Evolutionary conservation across 1,140 invertebrate species (phyloP), one percentile per base, ranked within the genome.

Genomic region (Cotesia glomerata): DNA sequence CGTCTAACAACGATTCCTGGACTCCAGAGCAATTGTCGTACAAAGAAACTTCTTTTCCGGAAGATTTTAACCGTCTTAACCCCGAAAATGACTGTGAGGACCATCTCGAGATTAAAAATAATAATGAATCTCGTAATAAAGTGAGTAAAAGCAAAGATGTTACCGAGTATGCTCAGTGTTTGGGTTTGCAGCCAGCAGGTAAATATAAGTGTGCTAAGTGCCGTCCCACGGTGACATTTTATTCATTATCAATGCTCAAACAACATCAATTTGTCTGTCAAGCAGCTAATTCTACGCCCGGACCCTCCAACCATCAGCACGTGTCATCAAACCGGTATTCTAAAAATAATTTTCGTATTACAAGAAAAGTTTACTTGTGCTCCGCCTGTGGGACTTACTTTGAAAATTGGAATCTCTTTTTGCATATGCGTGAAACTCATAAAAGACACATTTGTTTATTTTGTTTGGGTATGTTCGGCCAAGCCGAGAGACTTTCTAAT

Each of bases 321-420:
- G 26, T 1, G 26, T 26, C 26, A 26, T 26, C 26, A 1, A 26
- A 26, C 2, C 26, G 26, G 2, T 26, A 3, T 26, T 26, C 2
- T 26, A 26, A 62, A n/a, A 73, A 68, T 61, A 90, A 89, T 79
- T 91, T 90, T 64, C 89, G 90, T 78, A 90, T 91, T n/a, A 91
- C 91, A 18, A 86, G 92, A 58, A 93, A 93, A 85, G 93, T 93
- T 67, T 94, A 92, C 76, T 81, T 93, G 13, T 95, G 94, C 81
- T 91, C 92, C 8, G 91, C 91, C 0, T 95, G 94, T 82, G 91
- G 90, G 32, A 93, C 91, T 2, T 94, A 94, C 76, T 94, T 93
- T 85, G 93, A 94, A 84, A 93, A 93, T 75, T 95, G 93, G 92
- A 93, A 94, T 85, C 85, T 95, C 35, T 95, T 94, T 81, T 81